Evolutionary conservation across 2,888 invertebrate genomes (phyloP).

Genomic region (Nomada fabriciana): DNA sequence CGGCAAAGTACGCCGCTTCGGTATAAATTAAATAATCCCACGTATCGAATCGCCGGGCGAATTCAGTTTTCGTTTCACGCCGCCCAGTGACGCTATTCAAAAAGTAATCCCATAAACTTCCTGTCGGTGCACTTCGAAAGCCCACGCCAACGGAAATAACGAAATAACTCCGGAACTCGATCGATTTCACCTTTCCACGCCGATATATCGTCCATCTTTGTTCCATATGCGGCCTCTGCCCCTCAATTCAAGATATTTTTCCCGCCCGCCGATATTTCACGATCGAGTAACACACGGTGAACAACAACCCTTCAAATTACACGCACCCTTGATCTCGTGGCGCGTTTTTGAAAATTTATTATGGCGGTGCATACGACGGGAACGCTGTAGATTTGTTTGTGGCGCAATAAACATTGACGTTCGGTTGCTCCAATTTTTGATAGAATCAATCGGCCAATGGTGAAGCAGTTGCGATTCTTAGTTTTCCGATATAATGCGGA

Average conservation of each 20-base stretch:
- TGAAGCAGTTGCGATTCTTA: no score
- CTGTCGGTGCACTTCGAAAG: slow-evolving; percentile 18
- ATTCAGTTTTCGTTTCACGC: slow-evolving; percentile 4
- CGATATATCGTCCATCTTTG: slow-evolving; percentile 19
- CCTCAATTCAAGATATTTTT: slow-evolving; percentile 1
- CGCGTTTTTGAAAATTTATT: no score
- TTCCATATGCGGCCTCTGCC: slow-evolving; percentile 27
- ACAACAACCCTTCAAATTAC: not conserved
- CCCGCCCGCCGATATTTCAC: not conserved
- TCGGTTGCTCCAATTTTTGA: no score
- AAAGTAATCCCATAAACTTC: slow-evolving; percentile 57
- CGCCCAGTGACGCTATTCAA: slow-evolving; percentile 7
- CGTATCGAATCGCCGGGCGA: slow-evolving; percentile 4
- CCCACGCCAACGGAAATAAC: slow-evolving; percentile 45
- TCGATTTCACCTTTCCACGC: slow-evolving; percentile 42
- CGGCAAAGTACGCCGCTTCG: not conserved
- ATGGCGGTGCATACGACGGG: no score
- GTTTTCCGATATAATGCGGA: no score
- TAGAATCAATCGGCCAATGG: no score
- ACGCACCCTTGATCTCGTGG: no score
- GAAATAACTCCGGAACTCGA: slow-evolving; percentile 48
- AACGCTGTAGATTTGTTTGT: no score
- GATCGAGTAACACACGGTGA: not conserved
- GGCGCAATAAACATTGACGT: no score
- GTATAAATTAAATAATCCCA: slow-evolving; percentile 24